Evolutionary conservation across 2,113 vertebrate species (phyloP).

Genomic region (Stigmatopora nigra): DNA sequence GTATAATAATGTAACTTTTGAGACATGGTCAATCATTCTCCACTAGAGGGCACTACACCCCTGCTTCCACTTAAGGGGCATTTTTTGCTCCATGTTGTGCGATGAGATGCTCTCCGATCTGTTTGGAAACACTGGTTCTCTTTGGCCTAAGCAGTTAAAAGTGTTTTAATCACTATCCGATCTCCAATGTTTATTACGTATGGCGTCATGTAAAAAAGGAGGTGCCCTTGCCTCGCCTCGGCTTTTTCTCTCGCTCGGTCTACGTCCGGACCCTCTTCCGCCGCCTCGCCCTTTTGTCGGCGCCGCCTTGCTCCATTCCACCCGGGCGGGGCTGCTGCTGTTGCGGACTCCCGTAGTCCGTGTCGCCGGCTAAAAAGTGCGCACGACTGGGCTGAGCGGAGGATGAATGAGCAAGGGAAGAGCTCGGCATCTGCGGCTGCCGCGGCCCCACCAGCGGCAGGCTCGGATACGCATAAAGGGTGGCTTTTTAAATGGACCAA

Average conservation of each 20-base stretch:
- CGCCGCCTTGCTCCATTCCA: constrained; percentile 48
- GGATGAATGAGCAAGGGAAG: constrained; percentile 65
- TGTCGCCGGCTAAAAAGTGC: constrained; percentile 69
- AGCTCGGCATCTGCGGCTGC: constrained; percentile 61
- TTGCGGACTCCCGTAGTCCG: constrained; percentile 42
- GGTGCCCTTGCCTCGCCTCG: constrained; percentile 19
- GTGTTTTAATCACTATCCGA: constrained; percentile 42
- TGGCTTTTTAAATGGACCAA: constrained; percentile 99
- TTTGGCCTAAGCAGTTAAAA: constrained; percentile 41
- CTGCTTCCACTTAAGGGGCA: not conserved
- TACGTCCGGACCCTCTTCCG: constrained; percentile 31
- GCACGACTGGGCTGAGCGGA: constrained; percentile 39
- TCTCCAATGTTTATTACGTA: constrained; percentile 34
- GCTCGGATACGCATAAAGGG: constrained; percentile 82
- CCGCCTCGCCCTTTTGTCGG: constrained; percentile 12
- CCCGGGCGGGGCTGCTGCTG: constrained; percentile 52
- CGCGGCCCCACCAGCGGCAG: constrained; percentile 58
- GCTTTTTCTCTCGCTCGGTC: constrained; percentile 23
- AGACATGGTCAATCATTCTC: too few species aligned
- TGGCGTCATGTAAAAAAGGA: constrained; percentile 50
- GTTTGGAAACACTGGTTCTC: constrained; percentile 36
- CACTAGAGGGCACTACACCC: too few species aligned
- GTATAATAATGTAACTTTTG: too few species aligned
- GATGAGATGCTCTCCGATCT: too few species aligned
- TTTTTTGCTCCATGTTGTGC: constrained; percentile 4